phyloP scores from a whole-genome alignment of 2,113 vertebrate genomes.

The Scalopus aquaticus region DNA sequence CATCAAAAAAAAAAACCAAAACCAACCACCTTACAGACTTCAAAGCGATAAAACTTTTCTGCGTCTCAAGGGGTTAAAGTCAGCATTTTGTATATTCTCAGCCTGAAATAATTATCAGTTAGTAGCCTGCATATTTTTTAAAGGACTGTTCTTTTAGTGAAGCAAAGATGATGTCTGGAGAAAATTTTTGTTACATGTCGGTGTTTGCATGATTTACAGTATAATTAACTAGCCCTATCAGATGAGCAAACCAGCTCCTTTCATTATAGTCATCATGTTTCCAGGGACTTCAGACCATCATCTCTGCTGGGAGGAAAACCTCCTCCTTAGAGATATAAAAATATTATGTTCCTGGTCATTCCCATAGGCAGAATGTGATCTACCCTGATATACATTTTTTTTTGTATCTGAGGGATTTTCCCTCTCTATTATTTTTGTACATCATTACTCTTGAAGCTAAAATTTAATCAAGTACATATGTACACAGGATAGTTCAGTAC shows the following conservation, averaged over 20 bases:
- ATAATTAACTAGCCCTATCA: constrained; percentile 81
- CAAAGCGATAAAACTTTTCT: constrained; percentile 76
- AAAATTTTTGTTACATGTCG: constrained; percentile 80
- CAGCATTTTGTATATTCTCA: constrained; percentile 62
- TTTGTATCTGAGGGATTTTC: background rate
- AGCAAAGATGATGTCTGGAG: constrained; percentile 77
- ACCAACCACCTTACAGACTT: background rate
- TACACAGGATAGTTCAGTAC: background rate
- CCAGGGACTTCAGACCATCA: constrained; percentile 54
- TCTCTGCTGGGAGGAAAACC: constrained; percentile 59
- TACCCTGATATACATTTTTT: background rate
- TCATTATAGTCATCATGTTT: constrained; percentile 85
- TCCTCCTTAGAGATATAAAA: constrained; percentile 67
- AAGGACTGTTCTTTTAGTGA: constrained; percentile 69
- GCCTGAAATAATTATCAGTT: constrained; percentile 69
- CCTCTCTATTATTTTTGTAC: background rate
- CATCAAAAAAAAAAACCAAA: constrained; percentile 21
- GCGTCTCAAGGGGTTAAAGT: constrained; percentile 77
- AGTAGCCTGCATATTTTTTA: constrained; percentile 77
- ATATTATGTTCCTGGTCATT: constrained; percentile 37
- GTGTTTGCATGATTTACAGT: constrained; percentile 89
- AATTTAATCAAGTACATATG: constrained; percentile 4
- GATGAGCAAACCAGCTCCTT: constrained; percentile 67
- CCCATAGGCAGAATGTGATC: background rate
- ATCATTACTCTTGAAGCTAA: background rate